Base-by-base conservation (phyloP, 2,113 vertebrate genomes). In the Vulpes vulpes region DNA sequence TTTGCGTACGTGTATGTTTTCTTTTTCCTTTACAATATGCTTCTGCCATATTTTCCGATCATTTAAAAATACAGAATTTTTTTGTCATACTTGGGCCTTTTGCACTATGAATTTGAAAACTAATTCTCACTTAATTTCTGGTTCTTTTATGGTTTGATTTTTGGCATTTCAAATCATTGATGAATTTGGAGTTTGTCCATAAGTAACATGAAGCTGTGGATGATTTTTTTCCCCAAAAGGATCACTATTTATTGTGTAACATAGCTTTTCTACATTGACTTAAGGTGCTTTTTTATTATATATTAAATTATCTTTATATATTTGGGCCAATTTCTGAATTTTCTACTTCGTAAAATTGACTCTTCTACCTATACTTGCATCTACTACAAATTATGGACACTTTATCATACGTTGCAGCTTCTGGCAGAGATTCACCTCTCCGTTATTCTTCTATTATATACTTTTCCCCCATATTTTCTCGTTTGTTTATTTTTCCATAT, bases 401-500 rank as follows among this genome's bases (percentile, higher is more conserved):
- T 22, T 43, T 25, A 8, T 23, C 12, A 5, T 7, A 5, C 32
- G 16, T 53, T 30, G 35, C 22, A 22, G 9, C 6, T 30, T 14
- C 32, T 4, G 17, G n/a, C 16, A 49, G 25, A 53, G 43, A 11
- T 6, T 16, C 10, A 8, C 12, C 22, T 22, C 15, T 7, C 73
- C n/a, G 0, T 14, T 43, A 16, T 55, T 59, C 32, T 81, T 8
- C 23, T 51, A 19, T 60, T 35, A 64, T 30, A 3, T 69, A 71
- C 71, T 81, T 53, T 82, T 23, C 62, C 59, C 35, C 43, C 55
- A 11, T 27, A 12, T 53, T 43, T 83, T 76, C 87, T 95, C 78
- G 17, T 32, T 83, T 89, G 49, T 91, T 91, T 91, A 59, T 91
- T 95, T 95, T 84, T 57, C 80, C 51, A 59, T 38, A 69, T 78